Percentiles rank a stretch among this genome's conserved stretches.
Evolutionary conservation across 2,888 invertebrate genomes (phyloP).

Genomic region (Apamea anceps): DNA sequence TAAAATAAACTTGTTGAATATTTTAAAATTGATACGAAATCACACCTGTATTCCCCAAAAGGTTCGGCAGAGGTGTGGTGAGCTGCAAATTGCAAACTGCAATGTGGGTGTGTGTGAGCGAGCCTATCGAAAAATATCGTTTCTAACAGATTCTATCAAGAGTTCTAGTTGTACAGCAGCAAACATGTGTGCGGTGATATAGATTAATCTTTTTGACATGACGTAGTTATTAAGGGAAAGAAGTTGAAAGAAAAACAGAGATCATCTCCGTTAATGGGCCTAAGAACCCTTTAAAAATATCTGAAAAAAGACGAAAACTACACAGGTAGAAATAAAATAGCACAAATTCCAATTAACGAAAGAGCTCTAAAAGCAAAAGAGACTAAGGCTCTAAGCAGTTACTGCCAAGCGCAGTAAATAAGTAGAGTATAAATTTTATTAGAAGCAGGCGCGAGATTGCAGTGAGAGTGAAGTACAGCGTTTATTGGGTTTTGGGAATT

Average conservation of each 20-base stretch:
- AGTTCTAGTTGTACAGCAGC: background rate
- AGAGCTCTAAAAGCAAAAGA: conserved; percentile 38
- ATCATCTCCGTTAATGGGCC: background rate
- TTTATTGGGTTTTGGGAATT: conserved; percentile 82
- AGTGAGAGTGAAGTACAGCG: conserved; percentile 73
- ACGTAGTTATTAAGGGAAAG: background rate
- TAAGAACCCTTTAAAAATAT: background rate
- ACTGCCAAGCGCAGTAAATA: conserved; percentile 56
- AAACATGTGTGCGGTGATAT: background rate
- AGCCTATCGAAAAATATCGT: background rate
- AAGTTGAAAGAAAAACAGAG: background rate
- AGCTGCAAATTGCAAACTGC: no score
- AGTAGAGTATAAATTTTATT: conserved; percentile 57
- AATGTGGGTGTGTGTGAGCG: no score
- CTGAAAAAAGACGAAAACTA: background rate
- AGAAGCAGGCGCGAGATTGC: conserved; percentile 69
- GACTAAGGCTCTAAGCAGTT: conserved; percentile 37
- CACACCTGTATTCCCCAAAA: background rate
- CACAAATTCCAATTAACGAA: conserved; percentile 46
- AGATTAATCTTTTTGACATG: background rate
- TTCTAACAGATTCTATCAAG: background rate
- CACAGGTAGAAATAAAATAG: conserved; percentile 34
- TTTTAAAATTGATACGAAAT: background rate
- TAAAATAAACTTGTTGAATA: background rate
- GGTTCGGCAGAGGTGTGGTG: background rate